Conservation (phyloP, 2,113 vertebrate genomes). For the Falcunculus frontatus region DNA sequence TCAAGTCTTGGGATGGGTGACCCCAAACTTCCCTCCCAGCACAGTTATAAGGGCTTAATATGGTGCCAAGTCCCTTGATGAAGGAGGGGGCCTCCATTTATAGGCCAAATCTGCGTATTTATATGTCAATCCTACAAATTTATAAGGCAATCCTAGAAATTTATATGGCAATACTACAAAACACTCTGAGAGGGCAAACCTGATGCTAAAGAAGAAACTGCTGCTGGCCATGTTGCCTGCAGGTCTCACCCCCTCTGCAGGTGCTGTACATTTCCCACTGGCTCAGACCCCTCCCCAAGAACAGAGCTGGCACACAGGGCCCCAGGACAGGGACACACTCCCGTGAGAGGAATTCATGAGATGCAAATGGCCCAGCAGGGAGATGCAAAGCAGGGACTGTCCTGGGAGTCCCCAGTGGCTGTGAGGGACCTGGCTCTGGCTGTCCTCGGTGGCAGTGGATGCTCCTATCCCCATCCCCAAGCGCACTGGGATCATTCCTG, state of each 20-base stretch:
- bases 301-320: not conserved
- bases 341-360: not conserved
- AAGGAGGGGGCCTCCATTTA: not conserved
- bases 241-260: not conserved
- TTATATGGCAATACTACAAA: not conserved
- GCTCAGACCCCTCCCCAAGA: not conserved
- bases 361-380: constrained; percentile 35
- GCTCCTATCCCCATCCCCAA: not conserved
- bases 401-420: not conserved
- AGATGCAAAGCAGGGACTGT: not conserved
- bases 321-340: not conserved
- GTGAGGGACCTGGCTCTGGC: not conserved
- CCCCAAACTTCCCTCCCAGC: not conserved
- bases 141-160: not conserved
- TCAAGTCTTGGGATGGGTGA: not conserved
- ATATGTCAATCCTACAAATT: not conserved
- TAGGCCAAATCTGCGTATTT: not conserved
- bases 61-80: not conserved
- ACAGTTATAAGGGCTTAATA: rapidly evolving
- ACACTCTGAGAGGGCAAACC: not conserved
- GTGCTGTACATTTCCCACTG: not conserved
- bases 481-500: not conserved
- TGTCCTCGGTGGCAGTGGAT: not conserved
- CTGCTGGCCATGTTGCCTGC: not conserved
- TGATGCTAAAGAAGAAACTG: not conserved